These are phyloP conservation scores for Thalassophryne amazonica DNA, from an alignment of 2,797 vertebrate genomes.

Conservation along the genomic window DNA sequence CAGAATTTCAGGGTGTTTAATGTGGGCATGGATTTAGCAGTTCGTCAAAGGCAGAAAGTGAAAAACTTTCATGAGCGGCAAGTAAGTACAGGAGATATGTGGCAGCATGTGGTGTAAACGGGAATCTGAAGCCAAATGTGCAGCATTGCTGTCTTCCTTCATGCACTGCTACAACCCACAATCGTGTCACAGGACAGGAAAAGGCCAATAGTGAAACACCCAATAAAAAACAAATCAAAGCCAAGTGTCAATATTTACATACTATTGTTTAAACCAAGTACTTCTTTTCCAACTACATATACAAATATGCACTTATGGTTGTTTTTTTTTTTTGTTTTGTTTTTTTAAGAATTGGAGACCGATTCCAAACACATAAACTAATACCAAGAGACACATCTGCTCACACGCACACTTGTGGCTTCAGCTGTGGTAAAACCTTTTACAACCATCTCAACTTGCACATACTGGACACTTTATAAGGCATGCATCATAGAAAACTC, in stretches of 20 bases:
- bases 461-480: too few relatives aligned
- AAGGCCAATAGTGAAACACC: constrained; percentile 78
- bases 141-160: constrained; percentile 36
- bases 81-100: constrained; percentile 10
- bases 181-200: constrained; percentile 55
- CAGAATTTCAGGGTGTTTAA: background rate
- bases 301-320: constrained; percentile 60
- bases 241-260: constrained; percentile 82
- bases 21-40: constrained; percentile 3
- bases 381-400: constrained; percentile 44
- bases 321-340: constrained; percentile 19
- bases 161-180: constrained; percentile 29
- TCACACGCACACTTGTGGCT: constrained; percentile 38
- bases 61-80: constrained; percentile 11
- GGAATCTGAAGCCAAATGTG: constrained; percentile 30
- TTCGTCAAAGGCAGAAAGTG: constrained; percentile 28
- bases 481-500: too few relatives aligned
- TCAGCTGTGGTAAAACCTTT: constrained; percentile 37
- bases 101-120: constrained; percentile 7
- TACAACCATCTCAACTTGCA: background rate
- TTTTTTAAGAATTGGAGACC: constrained; percentile 30
- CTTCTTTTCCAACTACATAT: constrained; percentile 57
- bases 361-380: constrained; percentile 45
- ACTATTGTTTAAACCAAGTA: constrained; percentile 73
- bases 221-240: constrained; percentile 73